Percentiles rank a stretch among this genome's conserved stretches.
Conservation (phyloP, 2,113 vertebrate species). For the Amia ocellicauda region DNA sequence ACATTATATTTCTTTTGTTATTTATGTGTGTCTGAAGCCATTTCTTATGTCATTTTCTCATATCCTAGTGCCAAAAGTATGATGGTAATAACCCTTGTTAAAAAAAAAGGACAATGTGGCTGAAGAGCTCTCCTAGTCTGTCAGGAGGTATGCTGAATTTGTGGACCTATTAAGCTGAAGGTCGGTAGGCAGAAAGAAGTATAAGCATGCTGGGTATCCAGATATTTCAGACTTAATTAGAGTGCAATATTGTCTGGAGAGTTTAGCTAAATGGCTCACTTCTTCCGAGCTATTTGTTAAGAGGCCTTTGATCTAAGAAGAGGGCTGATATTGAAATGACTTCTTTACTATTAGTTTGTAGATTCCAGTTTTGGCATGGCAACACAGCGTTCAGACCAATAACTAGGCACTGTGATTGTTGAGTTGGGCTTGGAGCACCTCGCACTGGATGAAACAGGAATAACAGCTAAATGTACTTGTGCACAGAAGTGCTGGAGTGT, state of each 20-base stretch:
- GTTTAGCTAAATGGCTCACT: slow-evolving; percentile 21
- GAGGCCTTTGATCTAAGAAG: slow-evolving; percentile 32
- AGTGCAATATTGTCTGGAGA: slow-evolving; percentile 15
- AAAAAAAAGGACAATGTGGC: no score
- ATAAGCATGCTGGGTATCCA: slow-evolving; percentile 30
- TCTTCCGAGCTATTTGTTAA: slow-evolving; percentile 32
- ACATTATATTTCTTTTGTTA: no score
- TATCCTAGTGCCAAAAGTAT: no score
- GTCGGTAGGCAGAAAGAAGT: slow-evolving; percentile 5
- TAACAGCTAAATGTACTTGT: neutral
- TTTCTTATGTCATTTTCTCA: no score
- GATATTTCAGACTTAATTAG: slow-evolving; percentile 30
- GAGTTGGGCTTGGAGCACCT: neutral
- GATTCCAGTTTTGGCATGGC: slow-evolving; percentile 11
- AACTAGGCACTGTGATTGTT: neutral
- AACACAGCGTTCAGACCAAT: neutral
- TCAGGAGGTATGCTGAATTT: no score
- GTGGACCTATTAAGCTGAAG: neutral
- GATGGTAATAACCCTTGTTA: no score
- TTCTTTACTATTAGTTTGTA: slow-evolving; percentile 23
- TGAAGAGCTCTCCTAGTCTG: no score
- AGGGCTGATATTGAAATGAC: slow-evolving; percentile 16
- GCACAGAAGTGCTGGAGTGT: neutral
- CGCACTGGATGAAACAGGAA: slow-evolving; percentile 8
- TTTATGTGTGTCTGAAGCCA: no score